These are phyloP conservation scores for Molorchus minor DNA, from an alignment of 2,888 invertebrate species.

Conservation along the genomic window DNA sequence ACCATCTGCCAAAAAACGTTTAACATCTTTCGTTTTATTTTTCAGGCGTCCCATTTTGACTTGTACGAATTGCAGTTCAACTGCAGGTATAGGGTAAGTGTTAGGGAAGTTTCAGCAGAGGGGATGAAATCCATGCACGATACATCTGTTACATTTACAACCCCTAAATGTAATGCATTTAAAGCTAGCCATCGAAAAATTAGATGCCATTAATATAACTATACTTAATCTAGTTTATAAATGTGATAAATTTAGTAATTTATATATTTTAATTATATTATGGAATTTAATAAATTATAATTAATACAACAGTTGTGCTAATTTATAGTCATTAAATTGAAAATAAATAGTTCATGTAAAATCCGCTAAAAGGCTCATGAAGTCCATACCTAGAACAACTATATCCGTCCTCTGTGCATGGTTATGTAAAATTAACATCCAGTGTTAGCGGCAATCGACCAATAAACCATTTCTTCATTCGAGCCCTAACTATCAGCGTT, in stretches of 20 bases:
- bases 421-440: too few relatives aligned
- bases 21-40: conserved; percentile 35
- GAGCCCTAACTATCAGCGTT: too few relatives aligned
- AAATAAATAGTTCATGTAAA: too few relatives aligned
- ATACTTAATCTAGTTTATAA: conserved; percentile 17
- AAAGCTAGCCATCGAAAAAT: conserved; percentile 36
- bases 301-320: too few relatives aligned
- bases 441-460: too few relatives aligned
- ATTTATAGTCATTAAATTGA: too few relatives aligned
- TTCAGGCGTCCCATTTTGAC: conserved; percentile 67
- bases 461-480: too few relatives aligned
- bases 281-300: conserved; percentile 24
- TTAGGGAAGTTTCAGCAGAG: conserved; percentile 59
- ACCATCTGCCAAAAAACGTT: too few relatives aligned
- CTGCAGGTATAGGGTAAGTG: conserved; percentile 67
- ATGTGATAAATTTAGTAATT: conserved; percentile 24
- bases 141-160: conserved; percentile 65
- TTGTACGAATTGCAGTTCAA: conserved; percentile 68
- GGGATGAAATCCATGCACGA: conserved; percentile 57
- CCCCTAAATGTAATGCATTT: conserved; percentile 64
- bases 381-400: too few relatives aligned
- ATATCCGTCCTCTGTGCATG: too few relatives aligned
- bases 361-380: too few relatives aligned
- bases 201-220: conserved; percentile 31
- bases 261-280: conserved; percentile 23